Conservation (phyloP, 2,888 invertebrate genomes). For the Coecobrya sp. region DNA sequence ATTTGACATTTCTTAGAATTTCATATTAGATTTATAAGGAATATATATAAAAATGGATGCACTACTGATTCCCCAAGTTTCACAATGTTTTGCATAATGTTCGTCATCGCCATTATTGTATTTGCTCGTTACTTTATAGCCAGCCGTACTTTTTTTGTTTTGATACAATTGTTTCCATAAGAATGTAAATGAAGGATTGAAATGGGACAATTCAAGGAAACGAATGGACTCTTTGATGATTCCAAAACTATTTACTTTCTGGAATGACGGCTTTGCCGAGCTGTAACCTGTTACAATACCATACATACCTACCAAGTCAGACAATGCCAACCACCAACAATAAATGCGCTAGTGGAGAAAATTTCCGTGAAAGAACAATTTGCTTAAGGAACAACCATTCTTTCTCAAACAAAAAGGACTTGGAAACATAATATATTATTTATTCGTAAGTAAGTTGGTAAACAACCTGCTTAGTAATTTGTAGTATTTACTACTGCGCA, state of each 20-base stretch:
- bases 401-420: background rate
- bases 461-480: background rate
- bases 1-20: background rate
- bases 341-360: background rate
- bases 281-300: background rate
- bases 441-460: background rate
- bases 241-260: background rate
- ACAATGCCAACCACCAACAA: background rate
- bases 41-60: background rate
- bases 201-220: constrained; percentile 24
- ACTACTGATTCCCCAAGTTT: background rate
- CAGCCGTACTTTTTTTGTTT: background rate
- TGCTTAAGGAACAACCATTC: background rate
- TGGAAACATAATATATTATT: background rate
- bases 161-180: constrained; percentile 8
- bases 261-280: background rate
- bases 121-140: constrained; percentile 28
- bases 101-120: background rate
- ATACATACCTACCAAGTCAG: background rate
- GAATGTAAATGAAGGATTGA: constrained; percentile 6
- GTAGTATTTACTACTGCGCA: background rate
- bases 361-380: background rate
- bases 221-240: background rate
- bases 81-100: constrained; percentile 9
- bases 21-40: background rate